Conservation (phyloP, 2,888 invertebrate genomes). For the Acanthosepion pharaonis region DNA sequence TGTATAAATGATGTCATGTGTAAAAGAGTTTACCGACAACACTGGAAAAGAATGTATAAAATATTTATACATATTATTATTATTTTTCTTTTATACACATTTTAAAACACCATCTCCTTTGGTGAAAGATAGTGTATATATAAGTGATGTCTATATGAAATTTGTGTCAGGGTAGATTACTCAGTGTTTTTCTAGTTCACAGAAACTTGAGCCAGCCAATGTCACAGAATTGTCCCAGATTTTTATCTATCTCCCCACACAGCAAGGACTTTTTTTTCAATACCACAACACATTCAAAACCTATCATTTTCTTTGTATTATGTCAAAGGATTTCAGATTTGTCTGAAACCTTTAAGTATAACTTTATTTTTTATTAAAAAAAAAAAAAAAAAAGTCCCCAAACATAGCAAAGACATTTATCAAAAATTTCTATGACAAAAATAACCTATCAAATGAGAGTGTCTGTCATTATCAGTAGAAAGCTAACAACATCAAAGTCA, state of each 20-base stretch:
- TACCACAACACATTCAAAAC: not conserved
- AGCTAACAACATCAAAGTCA: too few relatives aligned
- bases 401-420: not conserved
- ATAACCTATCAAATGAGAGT: not conserved
- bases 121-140: not conserved
- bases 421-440: not conserved
- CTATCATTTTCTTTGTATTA: not conserved
- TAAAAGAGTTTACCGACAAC: too few relatives aligned
- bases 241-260: not conserved
- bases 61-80: too few relatives aligned
- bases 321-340: not conserved
- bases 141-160: not conserved
- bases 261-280: not conserved
- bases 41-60: too few relatives aligned
- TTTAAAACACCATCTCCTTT: too few relatives aligned
- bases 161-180: not conserved
- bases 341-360: not conserved
- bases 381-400: not conserved
- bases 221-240: not conserved
- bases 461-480: too few relatives aligned
- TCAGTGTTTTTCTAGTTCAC: not conserved
- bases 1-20: too few relatives aligned
- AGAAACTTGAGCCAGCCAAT: not conserved
- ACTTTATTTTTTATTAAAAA: not conserved
- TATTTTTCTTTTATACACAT: too few relatives aligned